Percentiles rank a stretch among this genome's conserved stretches.
These are phyloP conservation scores for Geodia barretti DNA, from an alignment of 37 sponge, comb jelly and placozoan genomes.

Conservation along the genomic window DNA sequence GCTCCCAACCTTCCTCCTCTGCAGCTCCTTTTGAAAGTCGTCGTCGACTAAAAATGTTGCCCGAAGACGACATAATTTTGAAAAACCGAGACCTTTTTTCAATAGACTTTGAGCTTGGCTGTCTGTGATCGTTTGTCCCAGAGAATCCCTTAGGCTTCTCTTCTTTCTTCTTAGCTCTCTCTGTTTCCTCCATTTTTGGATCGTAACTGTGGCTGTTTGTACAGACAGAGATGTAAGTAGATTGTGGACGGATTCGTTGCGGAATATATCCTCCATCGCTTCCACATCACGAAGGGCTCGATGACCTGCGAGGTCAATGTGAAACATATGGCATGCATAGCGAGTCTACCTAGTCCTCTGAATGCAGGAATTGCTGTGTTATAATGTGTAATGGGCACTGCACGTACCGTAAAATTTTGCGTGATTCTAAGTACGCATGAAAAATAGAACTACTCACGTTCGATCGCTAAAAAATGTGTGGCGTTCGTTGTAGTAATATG, in stretches of 20 bases:
- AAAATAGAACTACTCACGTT: too few species aligned
- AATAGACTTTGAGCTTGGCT: not conserved
- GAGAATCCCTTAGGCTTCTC: not conserved
- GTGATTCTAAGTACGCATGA: too few species aligned
- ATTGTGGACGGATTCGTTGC: not conserved
- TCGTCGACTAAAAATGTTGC: not conserved
- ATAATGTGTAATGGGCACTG: too few species aligned
- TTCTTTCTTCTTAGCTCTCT: not conserved
- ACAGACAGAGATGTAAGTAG: not conserved
- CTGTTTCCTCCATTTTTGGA: not conserved
- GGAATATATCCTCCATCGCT: constrained; percentile 37
- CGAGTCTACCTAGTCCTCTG: too few species aligned
- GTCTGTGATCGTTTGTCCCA: not conserved
- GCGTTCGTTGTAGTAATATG: too few species aligned
- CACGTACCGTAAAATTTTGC: too few species aligned
- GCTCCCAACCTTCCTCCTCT: not conserved
- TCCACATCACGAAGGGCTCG: constrained; percentile 43
- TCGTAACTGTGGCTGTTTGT: not conserved
- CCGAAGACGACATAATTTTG: not conserved
- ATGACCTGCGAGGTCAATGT: too few species aligned
- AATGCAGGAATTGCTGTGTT: not conserved
- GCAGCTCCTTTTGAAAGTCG: not conserved
- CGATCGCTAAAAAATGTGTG: too few species aligned
- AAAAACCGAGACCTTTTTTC: not conserved
- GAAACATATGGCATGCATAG: too few species aligned